phyloP scores from a whole-genome alignment of 2,888 invertebrate genomes.

The Steinernema carpocapsae region DNA sequence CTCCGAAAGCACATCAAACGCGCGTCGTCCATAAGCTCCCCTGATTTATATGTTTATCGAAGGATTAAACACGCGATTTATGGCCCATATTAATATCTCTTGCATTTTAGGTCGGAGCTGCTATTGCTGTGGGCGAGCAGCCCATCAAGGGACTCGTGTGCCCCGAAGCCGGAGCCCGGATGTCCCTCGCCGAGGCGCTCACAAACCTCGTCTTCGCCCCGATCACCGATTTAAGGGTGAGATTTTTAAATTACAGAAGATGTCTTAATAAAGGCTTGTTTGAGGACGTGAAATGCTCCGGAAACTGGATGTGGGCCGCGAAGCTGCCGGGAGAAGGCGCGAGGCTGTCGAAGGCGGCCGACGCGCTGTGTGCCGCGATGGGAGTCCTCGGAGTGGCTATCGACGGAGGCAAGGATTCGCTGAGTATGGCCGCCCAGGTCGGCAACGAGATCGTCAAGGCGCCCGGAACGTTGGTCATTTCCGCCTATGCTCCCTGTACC shows the following conservation, averaged over 20 bases:
- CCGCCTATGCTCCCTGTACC: slow-evolving; percentile 91
- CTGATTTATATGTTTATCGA: slow-evolving; percentile 19
- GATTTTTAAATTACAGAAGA: neutral
- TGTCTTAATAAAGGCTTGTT: neutral
- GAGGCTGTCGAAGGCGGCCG: slow-evolving; percentile 83
- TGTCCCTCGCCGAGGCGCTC: slow-evolving; percentile 91
- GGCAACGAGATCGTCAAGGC: slow-evolving; percentile 46
- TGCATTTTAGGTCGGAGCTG: slow-evolving; percentile 78
- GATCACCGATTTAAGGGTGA: slow-evolving; percentile 73
- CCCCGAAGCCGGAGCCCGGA: slow-evolving; percentile 85
- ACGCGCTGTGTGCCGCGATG: slow-evolving; percentile 86
- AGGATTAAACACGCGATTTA: slow-evolving; percentile 20
- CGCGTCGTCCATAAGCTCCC: neutral
- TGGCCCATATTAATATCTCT: slow-evolving; percentile 4
- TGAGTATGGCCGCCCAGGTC: slow-evolving; percentile 87
- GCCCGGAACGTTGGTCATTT: slow-evolving; percentile 90
- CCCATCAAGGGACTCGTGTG: slow-evolving; percentile 88
- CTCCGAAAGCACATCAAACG: neutral
- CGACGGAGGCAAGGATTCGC: slow-evolving; percentile 95
- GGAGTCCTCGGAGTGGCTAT: slow-evolving; percentile 82
- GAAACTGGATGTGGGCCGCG: slow-evolving; percentile 99
- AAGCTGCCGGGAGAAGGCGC: slow-evolving; percentile 91
- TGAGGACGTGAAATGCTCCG: slow-evolving; percentile 92
- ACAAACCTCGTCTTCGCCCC: slow-evolving; percentile 85
- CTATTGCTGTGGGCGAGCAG: slow-evolving; percentile 94